phyloP scores from a whole-genome alignment of 2,888 invertebrate species.

The Harpagoxenus sublaevis region DNA sequence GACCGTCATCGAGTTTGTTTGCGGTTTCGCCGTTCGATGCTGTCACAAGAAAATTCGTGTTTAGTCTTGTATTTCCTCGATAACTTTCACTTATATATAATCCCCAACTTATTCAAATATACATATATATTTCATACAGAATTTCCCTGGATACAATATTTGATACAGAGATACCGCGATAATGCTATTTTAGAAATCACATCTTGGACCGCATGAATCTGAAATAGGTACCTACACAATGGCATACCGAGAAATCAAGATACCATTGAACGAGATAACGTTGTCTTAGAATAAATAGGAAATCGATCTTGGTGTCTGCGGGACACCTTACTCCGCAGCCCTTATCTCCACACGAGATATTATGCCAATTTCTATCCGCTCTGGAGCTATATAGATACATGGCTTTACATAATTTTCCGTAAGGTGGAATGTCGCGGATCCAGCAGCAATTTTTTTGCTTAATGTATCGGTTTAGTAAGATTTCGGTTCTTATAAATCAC shows the following conservation, averaged over 20 bases:
- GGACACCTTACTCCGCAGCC: background rate
- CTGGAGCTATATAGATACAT: background rate
- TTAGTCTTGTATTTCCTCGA: background rate
- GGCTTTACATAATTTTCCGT: conserved; percentile 32
- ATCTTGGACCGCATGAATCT: conserved; percentile 1
- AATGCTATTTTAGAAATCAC: background rate
- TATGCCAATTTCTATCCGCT: conserved; percentile 2
- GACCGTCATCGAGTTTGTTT: background rate
- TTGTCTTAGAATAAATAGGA: conserved; percentile 65
- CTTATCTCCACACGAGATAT: conserved; percentile 29
- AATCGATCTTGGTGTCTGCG: conserved; percentile 59
- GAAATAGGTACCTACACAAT: background rate
- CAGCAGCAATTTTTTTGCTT: conserved; percentile 29
- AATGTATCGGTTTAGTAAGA: background rate
- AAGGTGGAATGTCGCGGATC: conserved; percentile 7
- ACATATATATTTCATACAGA: background rate
- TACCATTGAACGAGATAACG: conserved; percentile 39
- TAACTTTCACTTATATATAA: background rate
- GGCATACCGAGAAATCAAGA: background rate
- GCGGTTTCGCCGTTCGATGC: background rate
- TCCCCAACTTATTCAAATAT: too few species aligned
- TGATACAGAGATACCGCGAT: background rate
- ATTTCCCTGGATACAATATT: conserved; percentile 2
- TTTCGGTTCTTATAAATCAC: conserved; percentile 37
- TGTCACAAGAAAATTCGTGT: background rate